These are phyloP conservation scores for Drosophila austrosaltans DNA, from an alignment of 2,888 invertebrate species.

Conservation along the genomic window DNA sequence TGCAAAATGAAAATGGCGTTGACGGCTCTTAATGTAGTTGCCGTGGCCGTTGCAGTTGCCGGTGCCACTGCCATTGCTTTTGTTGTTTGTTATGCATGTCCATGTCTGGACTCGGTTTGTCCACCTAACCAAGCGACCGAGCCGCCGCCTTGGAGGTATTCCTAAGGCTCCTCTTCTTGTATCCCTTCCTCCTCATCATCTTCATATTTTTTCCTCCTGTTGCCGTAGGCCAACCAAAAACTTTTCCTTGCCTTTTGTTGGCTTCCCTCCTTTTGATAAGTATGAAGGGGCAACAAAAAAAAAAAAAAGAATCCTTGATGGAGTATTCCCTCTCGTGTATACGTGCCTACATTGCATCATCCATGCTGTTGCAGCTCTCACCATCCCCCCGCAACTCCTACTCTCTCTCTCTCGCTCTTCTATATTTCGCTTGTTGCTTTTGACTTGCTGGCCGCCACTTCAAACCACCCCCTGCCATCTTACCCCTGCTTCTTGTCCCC, in stretches of 20 bases:
- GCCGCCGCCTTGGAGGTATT: background rate
- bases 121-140: background rate
- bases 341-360: constrained; percentile 71
- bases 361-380: constrained; percentile 41
- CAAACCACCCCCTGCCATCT: background rate
- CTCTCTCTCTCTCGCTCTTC: background rate
- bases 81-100: constrained; percentile 69
- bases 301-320: constrained; percentile 5
- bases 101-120: constrained; percentile 24
- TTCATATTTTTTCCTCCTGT: background rate
- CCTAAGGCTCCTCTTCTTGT: background rate
- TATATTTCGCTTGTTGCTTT: constrained; percentile 65
- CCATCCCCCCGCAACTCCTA: constrained; percentile 1
- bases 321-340: constrained; percentile 17
- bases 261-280: background rate
- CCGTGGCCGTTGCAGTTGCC: constrained; percentile 21
- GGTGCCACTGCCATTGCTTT: constrained; percentile 23
- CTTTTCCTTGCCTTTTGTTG: constrained; percentile 34
- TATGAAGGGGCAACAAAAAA: background rate
- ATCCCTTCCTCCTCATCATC: background rate
- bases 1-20: constrained; percentile 74
- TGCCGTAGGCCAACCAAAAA: constrained; percentile 39
- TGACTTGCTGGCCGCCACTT: constrained; percentile 42
- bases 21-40: constrained; percentile 55
- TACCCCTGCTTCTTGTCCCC: constrained; percentile 28